phyloP scores from a whole-genome alignment of 2,797 vertebrate genomes.

The Microhierax caerulescens region DNA sequence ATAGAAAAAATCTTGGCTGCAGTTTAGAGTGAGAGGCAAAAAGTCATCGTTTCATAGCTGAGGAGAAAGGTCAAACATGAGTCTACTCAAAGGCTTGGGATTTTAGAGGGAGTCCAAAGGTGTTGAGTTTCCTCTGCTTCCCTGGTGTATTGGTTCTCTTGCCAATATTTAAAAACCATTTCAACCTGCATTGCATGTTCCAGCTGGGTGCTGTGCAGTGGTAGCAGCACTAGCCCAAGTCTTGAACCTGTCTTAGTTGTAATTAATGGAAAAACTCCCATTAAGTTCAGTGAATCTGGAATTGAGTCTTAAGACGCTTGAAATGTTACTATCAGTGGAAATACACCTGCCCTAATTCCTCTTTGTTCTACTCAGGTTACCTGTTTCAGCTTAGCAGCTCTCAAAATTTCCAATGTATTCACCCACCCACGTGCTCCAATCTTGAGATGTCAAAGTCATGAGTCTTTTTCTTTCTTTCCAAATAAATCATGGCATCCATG shows the following conservation, averaged over 20 bases:
- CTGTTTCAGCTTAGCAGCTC: conserved; percentile 17
- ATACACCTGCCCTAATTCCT: not conserved
- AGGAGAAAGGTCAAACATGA: not conserved
- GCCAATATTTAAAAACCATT: not conserved
- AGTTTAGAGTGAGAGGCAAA: not conserved
- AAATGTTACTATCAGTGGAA: not conserved
- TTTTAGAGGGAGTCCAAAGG: not conserved
- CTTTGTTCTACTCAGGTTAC: not conserved
- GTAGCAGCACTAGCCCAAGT: not conserved
- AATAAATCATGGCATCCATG: not conserved
- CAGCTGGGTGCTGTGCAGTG: not conserved
- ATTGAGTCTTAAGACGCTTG: not conserved
- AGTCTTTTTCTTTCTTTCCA: not conserved
- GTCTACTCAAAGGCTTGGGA: not conserved
- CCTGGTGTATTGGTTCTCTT: not conserved
- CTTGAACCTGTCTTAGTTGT: not conserved
- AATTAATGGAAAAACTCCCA: not conserved
- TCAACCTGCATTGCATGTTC: not conserved
- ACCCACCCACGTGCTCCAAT: conserved; percentile 7
- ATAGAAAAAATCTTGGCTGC: not conserved
- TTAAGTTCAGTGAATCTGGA: not conserved
- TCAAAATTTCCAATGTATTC: not conserved
- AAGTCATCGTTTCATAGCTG: not conserved
- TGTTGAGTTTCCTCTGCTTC: not conserved
- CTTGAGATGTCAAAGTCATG: not conserved